Evolutionary conservation across 2,888 invertebrate species (phyloP).

Genomic region (Elegia similella): DNA sequence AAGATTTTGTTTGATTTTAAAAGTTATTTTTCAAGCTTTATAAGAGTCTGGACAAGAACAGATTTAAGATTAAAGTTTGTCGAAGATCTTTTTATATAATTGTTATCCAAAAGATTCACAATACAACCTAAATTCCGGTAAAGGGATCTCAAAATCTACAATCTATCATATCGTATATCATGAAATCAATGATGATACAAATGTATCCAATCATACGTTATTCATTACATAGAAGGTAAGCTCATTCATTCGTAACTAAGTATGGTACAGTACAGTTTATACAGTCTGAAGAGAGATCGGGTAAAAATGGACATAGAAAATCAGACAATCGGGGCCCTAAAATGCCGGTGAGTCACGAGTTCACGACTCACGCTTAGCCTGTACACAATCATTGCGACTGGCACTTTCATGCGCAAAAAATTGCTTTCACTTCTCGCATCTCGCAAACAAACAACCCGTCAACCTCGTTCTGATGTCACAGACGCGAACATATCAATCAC

Average conservation of each 20-base stretch:
- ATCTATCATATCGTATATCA: not conserved
- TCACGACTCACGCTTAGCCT: conserved; percentile 26
- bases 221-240: not conserved
- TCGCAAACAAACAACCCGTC: conserved; percentile 57
- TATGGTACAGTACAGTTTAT: not conserved
- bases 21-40: too few species aligned
- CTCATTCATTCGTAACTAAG: conserved; percentile 1
- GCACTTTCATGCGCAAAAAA: conserved; percentile 67
- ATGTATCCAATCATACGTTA: not conserved
- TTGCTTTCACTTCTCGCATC: conserved; percentile 70
- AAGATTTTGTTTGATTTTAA: too few species aligned
- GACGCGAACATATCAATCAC: conserved; percentile 40
- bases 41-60: too few species aligned
- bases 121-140: too few species aligned
- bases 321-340: conserved; percentile 9
- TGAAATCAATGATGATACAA: not conserved
- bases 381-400: conserved; percentile 37
- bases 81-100: too few species aligned
- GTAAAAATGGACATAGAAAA: not conserved
- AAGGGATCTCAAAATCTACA: not conserved
- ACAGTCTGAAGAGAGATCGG: not conserved
- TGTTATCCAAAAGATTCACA: too few species aligned
- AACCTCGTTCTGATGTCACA: conserved; percentile 49
- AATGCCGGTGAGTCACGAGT: conserved; percentile 33
- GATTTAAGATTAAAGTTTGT: too few species aligned